Conservation (phyloP, 2,113 vertebrate genomes). For the Takifugu flavidus region DNA sequence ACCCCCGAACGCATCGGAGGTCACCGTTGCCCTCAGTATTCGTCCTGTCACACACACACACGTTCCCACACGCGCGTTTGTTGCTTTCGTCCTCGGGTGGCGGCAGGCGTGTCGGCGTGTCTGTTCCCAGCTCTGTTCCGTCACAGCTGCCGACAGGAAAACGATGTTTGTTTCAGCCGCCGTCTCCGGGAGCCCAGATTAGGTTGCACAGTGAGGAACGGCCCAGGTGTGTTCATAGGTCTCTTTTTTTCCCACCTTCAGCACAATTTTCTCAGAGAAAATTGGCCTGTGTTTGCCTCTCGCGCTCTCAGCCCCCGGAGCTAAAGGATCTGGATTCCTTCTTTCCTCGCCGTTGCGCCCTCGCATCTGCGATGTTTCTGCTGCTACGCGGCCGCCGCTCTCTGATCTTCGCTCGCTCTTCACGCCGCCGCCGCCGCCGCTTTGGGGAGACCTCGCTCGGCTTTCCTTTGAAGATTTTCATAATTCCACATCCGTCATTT, state of each 20-base stretch:
- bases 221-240: conserved; percentile 51
- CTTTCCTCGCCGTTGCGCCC: conserved; percentile 38
- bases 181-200: conserved; percentile 63
- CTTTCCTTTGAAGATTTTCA: conserved; percentile 28
- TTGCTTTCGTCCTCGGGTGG: conserved; percentile 1
- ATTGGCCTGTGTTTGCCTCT: conserved; percentile 71
- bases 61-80: conserved; percentile 5
- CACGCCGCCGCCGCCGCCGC: conserved; percentile 22
- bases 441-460: conserved; percentile 15
- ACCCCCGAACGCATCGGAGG: conserved; percentile 17
- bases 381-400: conserved; percentile 34
- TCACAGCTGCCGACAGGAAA: conserved; percentile 51
- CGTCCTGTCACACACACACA: conserved; percentile 24
- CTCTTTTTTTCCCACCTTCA: conserved; percentile 34
- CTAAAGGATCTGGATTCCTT: conserved; percentile 60
- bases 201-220: conserved; percentile 68
- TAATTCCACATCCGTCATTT: background rate
- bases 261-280: conserved; percentile 67
- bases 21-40: conserved; percentile 53
- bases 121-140: conserved; percentile 42
- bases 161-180: conserved; percentile 62
- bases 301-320: conserved; percentile 55
- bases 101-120: background rate
- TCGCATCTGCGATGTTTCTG: conserved; percentile 37
- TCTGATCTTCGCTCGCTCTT: conserved; percentile 45